Evolutionary conservation across 2,797 vertebrate species (phyloP), one percentile per base, ranked within the genome.

Genomic region (Tadarida brasiliensis): DNA sequence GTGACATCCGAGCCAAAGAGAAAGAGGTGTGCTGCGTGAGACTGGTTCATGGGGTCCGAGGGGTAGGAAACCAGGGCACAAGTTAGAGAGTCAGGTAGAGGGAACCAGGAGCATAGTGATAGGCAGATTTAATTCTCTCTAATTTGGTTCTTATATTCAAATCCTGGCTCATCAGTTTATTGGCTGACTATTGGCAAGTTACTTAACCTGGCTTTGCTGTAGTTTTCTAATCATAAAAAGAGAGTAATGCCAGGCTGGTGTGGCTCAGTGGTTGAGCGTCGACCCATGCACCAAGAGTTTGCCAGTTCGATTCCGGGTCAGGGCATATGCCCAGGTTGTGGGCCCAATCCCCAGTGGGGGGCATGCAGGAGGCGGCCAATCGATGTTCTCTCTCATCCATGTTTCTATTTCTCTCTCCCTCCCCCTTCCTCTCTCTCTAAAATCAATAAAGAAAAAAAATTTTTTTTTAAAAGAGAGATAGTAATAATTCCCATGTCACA

Each of bases 1-100:
- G 98, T 0, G 98, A 98, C 90, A 98, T 99, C 96, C 98, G 98
- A 97, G 97, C 98, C 51, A 97, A 90, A 67, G 99, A 99, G 98
- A 99, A 98, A 88, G 97, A 99, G 99, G 99, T 99, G 96, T 78
- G 76, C 9, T 49, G 26, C 16, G 3, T 61, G 35, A 95, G 91
- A 61, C 54, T 67, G 16, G 15, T 3, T 71, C 30, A 0, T 87
- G 76, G 73, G 22, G 1, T 65, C 63, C 6, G 39, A 47, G 67
- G 61, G 15, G 16, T 63, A 56, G 92, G 83, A 73, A 24, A 17
- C 16, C 61, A 82, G 20, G 63, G 80, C 16, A 78, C 33, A 89
- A 67, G 19, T 67, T 82, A 26, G 39, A 86, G 6, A 30, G 65
- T 51, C 0, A 0, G n/a, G 54, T 68, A 71, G 57, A 87, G 7